Percentiles rank a stretch among this genome's conserved stretches.
Conservation (phyloP, 2,113 vertebrate genomes). For the Nanorana parkeri region DNA sequence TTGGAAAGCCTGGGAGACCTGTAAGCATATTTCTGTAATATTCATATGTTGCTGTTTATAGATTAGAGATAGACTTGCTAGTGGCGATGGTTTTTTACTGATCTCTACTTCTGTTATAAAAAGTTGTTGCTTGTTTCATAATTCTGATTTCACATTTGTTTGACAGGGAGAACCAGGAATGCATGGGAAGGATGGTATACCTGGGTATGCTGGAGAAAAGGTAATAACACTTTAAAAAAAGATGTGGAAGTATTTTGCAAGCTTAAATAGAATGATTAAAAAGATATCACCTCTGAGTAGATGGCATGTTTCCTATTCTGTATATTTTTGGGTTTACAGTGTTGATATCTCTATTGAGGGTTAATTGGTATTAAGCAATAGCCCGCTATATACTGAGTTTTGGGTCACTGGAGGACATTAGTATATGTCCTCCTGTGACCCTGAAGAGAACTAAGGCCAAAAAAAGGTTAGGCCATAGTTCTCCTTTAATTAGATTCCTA, state of each 20-base stretch:
- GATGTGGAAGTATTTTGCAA: background rate
- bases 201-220: conserved; percentile 86
- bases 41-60: background rate
- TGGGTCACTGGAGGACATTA: no score
- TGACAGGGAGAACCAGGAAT: conserved; percentile 85
- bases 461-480: no score
- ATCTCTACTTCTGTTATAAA: background rate
- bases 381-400: no score
- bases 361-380: no score
- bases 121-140: conserved; percentile 48
- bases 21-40: conserved; percentile 73
- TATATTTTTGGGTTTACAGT: background rate
- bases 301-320: background rate
- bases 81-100: no score
- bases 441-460: no score
- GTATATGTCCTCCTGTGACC: no score
- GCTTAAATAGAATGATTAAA: background rate
- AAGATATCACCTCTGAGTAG: no score
- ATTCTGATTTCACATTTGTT: conserved; percentile 35
- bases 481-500: no score
- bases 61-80: no score
- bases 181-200: conserved; percentile 84
- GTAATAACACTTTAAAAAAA: conserved; percentile 67
- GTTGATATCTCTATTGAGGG: no score
- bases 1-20: conserved; percentile 80